Percentiles rank a stretch among this genome's conserved stretches.
phyloP scores from a whole-genome alignment of 2,888 invertebrate species.

The Hanleya hanleyi region DNA sequence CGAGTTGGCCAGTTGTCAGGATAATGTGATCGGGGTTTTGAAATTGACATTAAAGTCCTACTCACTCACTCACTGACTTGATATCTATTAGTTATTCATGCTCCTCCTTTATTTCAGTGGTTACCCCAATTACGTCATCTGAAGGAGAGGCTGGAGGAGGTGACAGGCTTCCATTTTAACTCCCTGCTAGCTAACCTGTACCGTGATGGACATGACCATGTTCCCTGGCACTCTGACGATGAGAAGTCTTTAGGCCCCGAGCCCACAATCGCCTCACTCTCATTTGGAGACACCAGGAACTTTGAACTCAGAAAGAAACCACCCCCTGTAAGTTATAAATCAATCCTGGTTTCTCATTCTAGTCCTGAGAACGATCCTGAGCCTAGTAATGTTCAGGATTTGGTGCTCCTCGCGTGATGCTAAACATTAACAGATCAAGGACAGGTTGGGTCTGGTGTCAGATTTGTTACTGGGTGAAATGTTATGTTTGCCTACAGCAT shows the following conservation, averaged over 20 bases:
- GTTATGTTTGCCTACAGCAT: no score
- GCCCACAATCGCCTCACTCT: constrained; percentile 73
- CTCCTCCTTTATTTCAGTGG: constrained; percentile 62
- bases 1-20: no score
- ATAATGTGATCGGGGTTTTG: no score
- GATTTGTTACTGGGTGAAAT: no score
- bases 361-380: no score
- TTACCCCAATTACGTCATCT: constrained; percentile 55
- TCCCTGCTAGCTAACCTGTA: constrained; percentile 75
- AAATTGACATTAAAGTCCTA: no score
- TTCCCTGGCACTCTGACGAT: constrained; percentile 75
- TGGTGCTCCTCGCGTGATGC: no score
- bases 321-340: constrained; percentile 57
- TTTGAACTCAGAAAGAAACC: constrained; percentile 74
- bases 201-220: constrained; percentile 74
- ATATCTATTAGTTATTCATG: neutral
- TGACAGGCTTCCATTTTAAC: constrained; percentile 74
- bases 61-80: neutral
- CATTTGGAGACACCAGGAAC: constrained; percentile 71
- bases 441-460: no score
- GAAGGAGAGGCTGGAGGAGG: constrained; percentile 64
- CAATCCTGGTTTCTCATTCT: no score
- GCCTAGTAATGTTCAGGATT: no score
- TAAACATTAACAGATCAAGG: no score
- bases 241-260: constrained; percentile 71